Evolutionary conservation across 2,888 invertebrate species (phyloP).

Genomic region (Parnassius mnemosyne): DNA sequence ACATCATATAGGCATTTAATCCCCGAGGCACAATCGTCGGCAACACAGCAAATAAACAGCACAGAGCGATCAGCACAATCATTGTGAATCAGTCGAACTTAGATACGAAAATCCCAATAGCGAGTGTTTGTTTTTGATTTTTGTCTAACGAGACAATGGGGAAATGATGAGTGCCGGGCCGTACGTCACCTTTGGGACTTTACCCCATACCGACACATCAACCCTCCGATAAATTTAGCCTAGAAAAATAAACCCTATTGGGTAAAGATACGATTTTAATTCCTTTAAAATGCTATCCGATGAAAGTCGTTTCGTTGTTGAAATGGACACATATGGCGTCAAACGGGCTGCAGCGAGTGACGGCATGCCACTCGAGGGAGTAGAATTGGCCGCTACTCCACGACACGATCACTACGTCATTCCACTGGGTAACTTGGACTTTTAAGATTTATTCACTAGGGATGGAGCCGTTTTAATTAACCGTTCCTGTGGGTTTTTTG

Average conservation of each 20-base stretch:
- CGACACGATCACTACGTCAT: conserved; percentile 61
- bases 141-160: conserved; percentile 81
- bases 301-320: conserved; percentile 49
- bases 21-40: conserved; percentile 63
- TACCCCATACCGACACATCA: conserved; percentile 63
- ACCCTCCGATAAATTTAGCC: conserved; percentile 44
- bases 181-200: conserved; percentile 75
- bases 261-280: conserved; percentile 46
- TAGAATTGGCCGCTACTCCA: conserved; percentile 68
- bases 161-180: conserved; percentile 77
- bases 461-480: conserved; percentile 28
- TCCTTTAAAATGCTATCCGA: conserved; percentile 38
- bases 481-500: conserved; percentile 23
- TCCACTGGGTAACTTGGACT: conserved; percentile 46
- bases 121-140: conserved; percentile 80
- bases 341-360: conserved; percentile 75
- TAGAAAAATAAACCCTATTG: conserved; percentile 51
- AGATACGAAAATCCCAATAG: conserved; percentile 70
- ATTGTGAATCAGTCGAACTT: conserved; percentile 70
- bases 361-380: conserved; percentile 73
- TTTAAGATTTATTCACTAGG: conserved; percentile 49
- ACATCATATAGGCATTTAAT: conserved; percentile 42
- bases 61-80: conserved; percentile 53
- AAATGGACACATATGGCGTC: conserved; percentile 72
- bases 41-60: conserved; percentile 51